phyloP scores from a whole-genome alignment of 2,888 invertebrate genomes.

The Allacma fusca region DNA sequence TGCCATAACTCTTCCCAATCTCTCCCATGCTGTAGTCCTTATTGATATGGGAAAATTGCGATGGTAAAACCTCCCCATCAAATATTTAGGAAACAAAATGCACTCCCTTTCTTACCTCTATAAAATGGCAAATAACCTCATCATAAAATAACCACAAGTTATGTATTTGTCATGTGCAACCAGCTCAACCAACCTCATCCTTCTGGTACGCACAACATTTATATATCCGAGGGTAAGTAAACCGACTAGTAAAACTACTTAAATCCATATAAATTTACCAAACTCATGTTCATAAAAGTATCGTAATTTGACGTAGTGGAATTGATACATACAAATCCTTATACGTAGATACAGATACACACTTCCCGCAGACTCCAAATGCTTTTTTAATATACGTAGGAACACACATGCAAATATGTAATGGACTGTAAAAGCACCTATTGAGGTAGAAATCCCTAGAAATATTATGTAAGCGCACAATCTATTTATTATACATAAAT shows the following conservation, averaged over 20 bases:
- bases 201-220: not conserved
- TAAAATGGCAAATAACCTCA: conserved; percentile 8
- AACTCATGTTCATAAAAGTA: no score
- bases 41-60: not conserved
- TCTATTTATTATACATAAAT: no score
- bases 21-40: not conserved
- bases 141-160: conserved; percentile 10
- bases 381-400: no score
- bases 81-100: not conserved
- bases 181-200: not conserved
- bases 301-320: no score
- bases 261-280: no score
- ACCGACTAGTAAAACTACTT: not conserved
- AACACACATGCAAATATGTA: no score
- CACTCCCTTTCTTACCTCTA: not conserved
- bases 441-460: no score
- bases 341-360: no score
- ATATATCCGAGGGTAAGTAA: not conserved
- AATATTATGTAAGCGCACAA: no score
- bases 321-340: no score
- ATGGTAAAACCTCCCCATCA: not conserved
- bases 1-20: not conserved
- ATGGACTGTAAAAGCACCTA: no score
- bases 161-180: not conserved
- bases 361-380: no score